Evolutionary conservation across 2,888 invertebrate genomes (phyloP).

Genomic region (Drosophila monieri): DNA sequence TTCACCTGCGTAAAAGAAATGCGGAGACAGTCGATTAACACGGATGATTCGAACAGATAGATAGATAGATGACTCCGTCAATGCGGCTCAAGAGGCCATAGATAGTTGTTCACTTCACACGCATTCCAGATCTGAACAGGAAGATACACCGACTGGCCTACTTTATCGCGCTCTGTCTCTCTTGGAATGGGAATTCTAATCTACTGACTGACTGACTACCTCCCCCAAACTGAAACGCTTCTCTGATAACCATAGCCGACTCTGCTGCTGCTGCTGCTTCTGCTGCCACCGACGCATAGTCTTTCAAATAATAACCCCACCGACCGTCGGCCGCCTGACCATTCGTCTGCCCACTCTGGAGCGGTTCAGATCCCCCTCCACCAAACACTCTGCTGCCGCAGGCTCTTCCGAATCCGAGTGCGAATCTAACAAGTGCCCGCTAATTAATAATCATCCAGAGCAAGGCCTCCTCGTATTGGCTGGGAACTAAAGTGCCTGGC

Average conservation of each 20-base stretch:
- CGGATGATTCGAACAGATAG: constrained; percentile 9
- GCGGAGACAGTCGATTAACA: neutral
- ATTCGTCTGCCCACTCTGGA: constrained; percentile 40
- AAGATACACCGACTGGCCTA: neutral
- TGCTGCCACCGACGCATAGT: constrained; percentile 26
- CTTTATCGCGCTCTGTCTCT: constrained; percentile 23
- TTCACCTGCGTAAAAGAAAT: constrained; percentile 72
- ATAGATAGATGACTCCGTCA: constrained; percentile 8
- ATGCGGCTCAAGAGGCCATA: constrained; percentile 8
- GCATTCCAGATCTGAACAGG: constrained; percentile 9
- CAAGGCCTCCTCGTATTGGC: neutral
- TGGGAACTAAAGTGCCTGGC: constrained; percentile 11
- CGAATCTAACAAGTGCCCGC: constrained; percentile 40
- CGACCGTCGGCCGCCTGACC: constrained; percentile 17
- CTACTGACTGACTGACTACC: constrained; percentile 19
- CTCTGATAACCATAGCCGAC: constrained; percentile 12
- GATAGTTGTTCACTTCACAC: constrained; percentile 25
- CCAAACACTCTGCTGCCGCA: neutral
- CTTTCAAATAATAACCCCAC: constrained; percentile 14
- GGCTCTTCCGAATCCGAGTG: constrained; percentile 6
- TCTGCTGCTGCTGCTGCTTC: no score
- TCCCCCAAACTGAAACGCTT: constrained; percentile 14
- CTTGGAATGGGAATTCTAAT: constrained; percentile 13
- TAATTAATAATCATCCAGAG: constrained; percentile 41
- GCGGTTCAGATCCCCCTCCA: constrained; percentile 23